Evolutionary conservation across 2,888 invertebrate species (phyloP).

Genomic region (Lepidochitona cinerea): DNA sequence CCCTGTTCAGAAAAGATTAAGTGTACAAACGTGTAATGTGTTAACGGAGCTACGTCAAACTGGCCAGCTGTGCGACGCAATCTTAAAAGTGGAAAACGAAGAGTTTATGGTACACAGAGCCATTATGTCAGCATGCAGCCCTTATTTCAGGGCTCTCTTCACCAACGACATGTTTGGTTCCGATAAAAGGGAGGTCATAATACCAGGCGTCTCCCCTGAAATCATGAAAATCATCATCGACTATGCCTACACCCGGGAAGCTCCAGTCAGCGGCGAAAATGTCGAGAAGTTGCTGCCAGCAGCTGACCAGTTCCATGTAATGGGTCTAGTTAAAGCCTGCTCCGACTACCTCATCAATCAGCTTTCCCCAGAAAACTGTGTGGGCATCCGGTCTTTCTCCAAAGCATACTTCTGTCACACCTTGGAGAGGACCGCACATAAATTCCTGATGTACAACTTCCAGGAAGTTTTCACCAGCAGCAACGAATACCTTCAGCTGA

Average conservation of each 20-base stretch:
- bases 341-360: constrained; percentile 81
- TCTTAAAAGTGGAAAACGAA: constrained; percentile 85
- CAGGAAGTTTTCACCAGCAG: constrained; percentile 48
- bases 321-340: constrained; percentile 86
- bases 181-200: constrained; percentile 44
- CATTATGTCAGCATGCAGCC: constrained; percentile 81
- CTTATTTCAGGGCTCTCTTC: constrained; percentile 90
- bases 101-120: constrained; percentile 85
- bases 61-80: constrained; percentile 89
- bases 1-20: constrained; percentile 79
- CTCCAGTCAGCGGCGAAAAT: constrained; percentile 83
- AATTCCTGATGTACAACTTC: constrained; percentile 77
- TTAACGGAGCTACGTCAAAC: constrained; percentile 86
- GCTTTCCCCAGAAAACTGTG: constrained; percentile 84
- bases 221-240: constrained; percentile 85
- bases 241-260: constrained; percentile 87
- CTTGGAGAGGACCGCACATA: constrained; percentile 79
- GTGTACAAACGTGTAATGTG: constrained; percentile 87
- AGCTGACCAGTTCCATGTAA: constrained; percentile 89
- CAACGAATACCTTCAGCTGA: constrained; percentile 73
- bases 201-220: constrained; percentile 82
- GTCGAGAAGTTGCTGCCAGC: constrained; percentile 81
- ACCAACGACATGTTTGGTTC: constrained; percentile 79
- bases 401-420: constrained; percentile 81
- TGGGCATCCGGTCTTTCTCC: constrained; percentile 88